Conservation (phyloP, 2,888 invertebrate species). For the Thumatha senex region DNA sequence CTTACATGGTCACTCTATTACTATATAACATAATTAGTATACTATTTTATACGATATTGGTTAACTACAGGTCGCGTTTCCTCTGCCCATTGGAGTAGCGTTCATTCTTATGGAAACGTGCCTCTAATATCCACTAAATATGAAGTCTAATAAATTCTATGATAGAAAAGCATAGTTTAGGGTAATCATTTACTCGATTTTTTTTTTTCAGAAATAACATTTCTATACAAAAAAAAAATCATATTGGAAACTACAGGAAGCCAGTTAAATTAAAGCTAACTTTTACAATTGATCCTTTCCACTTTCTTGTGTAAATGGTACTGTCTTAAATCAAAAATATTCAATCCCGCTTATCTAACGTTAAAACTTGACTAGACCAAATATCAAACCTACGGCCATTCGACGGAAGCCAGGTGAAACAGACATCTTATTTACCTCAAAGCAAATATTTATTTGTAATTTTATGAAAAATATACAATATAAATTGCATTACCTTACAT, state of each 20-base stretch:
- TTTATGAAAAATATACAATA: slow-evolving; percentile 80
- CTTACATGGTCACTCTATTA: too few relatives aligned
- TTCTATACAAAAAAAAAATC: slow-evolving; percentile 37
- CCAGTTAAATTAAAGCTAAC: slow-evolving; percentile 46
- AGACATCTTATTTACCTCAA: slow-evolving; percentile 57
- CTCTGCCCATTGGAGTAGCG: slow-evolving; percentile 24
- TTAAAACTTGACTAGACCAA: slow-evolving; percentile 77
- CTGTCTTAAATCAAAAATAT: slow-evolving; percentile 48
- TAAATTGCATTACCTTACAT: slow-evolving; percentile 68
- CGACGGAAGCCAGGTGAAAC: not conserved
- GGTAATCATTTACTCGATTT: slow-evolving; percentile 25
- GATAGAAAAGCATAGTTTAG: too few relatives aligned
- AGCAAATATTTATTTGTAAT: slow-evolving; percentile 52
- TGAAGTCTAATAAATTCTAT: not conserved
- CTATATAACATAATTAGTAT: slow-evolving; percentile 7
- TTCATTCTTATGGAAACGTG: slow-evolving; percentile 28
- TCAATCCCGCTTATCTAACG: slow-evolving; percentile 56
- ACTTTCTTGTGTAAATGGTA: slow-evolving; percentile 46
- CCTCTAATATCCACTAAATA: slow-evolving; percentile 5
- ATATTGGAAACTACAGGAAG: slow-evolving; percentile 44
- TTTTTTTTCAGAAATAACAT: slow-evolving; percentile 33
- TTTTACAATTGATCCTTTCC: slow-evolving; percentile 44
- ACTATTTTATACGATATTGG: slow-evolving; percentile 9
- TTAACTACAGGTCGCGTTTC: slow-evolving; percentile 34
- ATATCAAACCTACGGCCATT: slow-evolving; percentile 45